These are phyloP conservation scores for Drosophila melanogaster DNA, from an alignment of 1,140 invertebrate genomes.

Conservation along the genomic window DNA sequence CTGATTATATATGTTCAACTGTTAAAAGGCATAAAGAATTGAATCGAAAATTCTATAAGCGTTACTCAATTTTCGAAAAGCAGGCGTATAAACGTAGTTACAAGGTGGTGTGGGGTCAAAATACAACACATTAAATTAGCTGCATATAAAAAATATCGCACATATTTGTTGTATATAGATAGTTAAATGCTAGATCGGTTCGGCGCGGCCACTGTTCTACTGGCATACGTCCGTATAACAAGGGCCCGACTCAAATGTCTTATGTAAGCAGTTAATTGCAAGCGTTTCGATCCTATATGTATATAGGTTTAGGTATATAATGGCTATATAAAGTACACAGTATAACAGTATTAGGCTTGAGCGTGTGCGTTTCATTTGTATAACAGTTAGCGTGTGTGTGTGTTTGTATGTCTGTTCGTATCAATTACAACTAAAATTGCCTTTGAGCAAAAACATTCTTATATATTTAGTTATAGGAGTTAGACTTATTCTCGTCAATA, in stretches of 20 bases:
- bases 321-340: conserved; percentile 55
- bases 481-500: conserved; percentile 48
- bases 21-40: not conserved
- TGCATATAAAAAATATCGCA: conserved; percentile 73
- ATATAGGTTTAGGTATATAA: conserved; percentile 16
- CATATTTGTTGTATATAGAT: conserved; percentile 22
- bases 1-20: conserved; percentile 4
- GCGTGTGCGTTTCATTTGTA: conserved; percentile 42
- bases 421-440: conserved; percentile 41
- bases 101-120: conserved; percentile 12
- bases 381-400: conserved; percentile 65
- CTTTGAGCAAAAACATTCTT: conserved; percentile 38
- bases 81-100: conserved; percentile 17
- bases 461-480: conserved; percentile 23
- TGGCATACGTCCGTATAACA: conserved; percentile 2
- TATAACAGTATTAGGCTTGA: conserved; percentile 61
- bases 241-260: conserved; percentile 11
- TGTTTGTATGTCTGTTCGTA: conserved; percentile 15
- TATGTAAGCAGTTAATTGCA: conserved; percentile 32
- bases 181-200: conserved; percentile 35
- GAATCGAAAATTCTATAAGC: not conserved
- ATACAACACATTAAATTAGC: conserved; percentile 41
- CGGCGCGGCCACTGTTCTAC: conserved; percentile 16
- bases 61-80: not conserved
- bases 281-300: conserved; percentile 30